phyloP scores from a whole-genome alignment of 2,797 vertebrate genomes.

The Macrochelys suwanniensis region DNA sequence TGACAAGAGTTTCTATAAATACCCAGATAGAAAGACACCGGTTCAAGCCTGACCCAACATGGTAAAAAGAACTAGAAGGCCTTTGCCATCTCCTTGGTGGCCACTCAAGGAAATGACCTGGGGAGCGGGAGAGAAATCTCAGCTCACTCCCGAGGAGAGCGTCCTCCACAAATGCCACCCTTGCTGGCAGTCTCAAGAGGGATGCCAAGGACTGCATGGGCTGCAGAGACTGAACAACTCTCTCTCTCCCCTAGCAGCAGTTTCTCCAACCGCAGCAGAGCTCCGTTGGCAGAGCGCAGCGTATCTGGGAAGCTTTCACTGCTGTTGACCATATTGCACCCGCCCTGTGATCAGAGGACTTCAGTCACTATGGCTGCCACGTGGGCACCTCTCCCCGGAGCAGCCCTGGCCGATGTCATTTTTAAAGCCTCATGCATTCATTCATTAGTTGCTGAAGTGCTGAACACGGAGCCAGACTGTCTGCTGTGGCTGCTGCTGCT shows the following conservation, averaged over 20 bases:
- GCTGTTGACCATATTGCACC: too few species aligned
- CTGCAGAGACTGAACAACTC: too few species aligned
- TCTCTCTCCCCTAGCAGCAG: too few species aligned
- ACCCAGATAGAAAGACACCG: not conserved
- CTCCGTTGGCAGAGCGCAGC: too few species aligned
- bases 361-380: not conserved
- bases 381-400: not conserved
- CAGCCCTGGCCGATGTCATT: not conserved
- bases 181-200: too few species aligned
- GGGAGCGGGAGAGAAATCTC: not conserved
- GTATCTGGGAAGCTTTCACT: too few species aligned
- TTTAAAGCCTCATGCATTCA: not conserved
- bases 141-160: not conserved
- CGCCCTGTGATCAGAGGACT: too few species aligned
- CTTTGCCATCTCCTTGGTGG: not conserved
- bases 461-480: accelerated
- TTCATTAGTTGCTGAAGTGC: not conserved
- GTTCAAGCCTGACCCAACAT: not conserved
- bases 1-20: not conserved
- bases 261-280: too few species aligned
- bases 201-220: too few species aligned
- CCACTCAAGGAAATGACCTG: too few species aligned
- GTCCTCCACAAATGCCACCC: too few species aligned
- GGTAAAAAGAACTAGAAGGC: not conserved
- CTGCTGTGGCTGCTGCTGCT: not conserved